A percentile compares a stretch with the other conserved stretches of the same genome.
phyloP scores from a whole-genome alignment of 2,113 vertebrate genomes.

The Gnathonemus longibarbis region DNA sequence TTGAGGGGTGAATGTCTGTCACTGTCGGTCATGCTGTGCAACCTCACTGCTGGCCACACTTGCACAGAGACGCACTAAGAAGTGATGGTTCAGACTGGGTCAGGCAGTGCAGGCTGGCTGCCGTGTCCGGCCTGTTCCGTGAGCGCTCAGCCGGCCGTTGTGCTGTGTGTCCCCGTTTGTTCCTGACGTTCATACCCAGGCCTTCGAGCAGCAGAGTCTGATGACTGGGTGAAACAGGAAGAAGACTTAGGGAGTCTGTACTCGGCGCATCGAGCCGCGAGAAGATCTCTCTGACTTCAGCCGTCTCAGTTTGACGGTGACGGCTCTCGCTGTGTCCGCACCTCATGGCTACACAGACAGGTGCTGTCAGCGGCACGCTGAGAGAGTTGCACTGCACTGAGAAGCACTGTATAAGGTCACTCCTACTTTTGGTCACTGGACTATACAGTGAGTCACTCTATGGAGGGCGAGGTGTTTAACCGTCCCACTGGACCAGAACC shows the following conservation, averaged over 20 bases:
- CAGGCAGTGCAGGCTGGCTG: neutral
- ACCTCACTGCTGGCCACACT: neutral
- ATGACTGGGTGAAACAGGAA: neutral
- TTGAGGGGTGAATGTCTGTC: neutral
- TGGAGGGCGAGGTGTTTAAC: neutral
- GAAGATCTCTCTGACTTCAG: neutral
- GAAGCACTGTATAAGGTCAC: neutral
- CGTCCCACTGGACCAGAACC: neutral
- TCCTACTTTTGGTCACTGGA: neutral
- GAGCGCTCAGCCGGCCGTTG: neutral
- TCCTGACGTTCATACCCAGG: too few species aligned
- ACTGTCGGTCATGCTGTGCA: neutral
- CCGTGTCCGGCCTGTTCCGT: neutral
- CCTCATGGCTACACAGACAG: neutral
- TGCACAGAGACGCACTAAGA: neutral
- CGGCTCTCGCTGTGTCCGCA: neutral
- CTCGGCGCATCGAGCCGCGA: neutral
- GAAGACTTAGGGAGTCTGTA: neutral
- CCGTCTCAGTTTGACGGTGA: neutral
- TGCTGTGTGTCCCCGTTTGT: neutral
- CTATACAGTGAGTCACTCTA: neutral
- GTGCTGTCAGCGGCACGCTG: neutral
- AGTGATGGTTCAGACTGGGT: neutral
- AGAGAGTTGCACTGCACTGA: neutral
- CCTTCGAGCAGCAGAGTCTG: neutral